Base-by-base conservation (phyloP, 2,113 vertebrate species). In the Nothobranchius furzeri region DNA sequence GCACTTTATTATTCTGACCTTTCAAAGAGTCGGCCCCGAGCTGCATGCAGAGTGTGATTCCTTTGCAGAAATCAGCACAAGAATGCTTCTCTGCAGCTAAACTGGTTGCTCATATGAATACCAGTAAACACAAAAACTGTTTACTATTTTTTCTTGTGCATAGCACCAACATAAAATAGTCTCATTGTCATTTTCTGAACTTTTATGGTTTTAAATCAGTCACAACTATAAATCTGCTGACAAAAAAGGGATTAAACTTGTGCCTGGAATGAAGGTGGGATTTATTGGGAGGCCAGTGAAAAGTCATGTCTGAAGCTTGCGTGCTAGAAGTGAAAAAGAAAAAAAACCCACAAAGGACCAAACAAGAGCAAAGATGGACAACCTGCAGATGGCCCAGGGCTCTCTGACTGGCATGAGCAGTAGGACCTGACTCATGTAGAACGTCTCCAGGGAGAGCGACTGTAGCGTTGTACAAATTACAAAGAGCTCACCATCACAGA, bases 1-100 rank as follows among this genome's bases (percentile, higher is more conserved):
- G 12, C 51, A 66, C 7, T 80, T 66, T 40, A 56, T 59, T 61
- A 43, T 25, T n/a, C 24, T 60, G 45, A 56, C 37, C 17, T 70
- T 70, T 67, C 64, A 62, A 46, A 43, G 11, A 54, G 17, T 37
- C 13, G 6, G 37, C 48, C 43, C 40, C 30, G 42, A 52, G 60
- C 55, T 60, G 37, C 48, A 53, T 13, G 15, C 13, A 35, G 14
- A 57, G 40, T 11, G 53, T 12, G 43, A 52, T 24, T 49, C 0
- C 35, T 35, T n/a, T n/a, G 14, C 40, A 9, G 17, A 57, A 48
- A 20, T 9, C 50, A 52, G 6, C 14, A 17, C 7, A 53, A 20
- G 24, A 20, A 42, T 3, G 9, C 50, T 40, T 36, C 12, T 46
- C 11, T 30, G 37, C 25, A 62, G 37, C 25, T 48, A 24, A 55